phyloP scores from a whole-genome alignment of 2,113 vertebrate species.

The Lota lota region DNA sequence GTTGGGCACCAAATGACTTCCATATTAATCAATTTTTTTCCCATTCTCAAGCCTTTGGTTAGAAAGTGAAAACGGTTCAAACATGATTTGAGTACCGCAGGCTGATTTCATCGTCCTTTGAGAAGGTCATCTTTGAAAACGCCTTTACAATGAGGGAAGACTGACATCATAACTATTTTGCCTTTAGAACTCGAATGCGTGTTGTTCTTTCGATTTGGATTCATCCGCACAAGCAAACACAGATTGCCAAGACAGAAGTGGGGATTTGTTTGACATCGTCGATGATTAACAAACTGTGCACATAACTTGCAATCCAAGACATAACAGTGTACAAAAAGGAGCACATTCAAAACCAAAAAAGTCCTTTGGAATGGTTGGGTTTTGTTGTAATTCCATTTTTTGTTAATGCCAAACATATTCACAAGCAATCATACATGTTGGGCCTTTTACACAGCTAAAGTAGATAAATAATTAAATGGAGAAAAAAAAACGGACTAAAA shows the following conservation, averaged over 20 bases:
- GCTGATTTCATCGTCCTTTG: constrained; percentile 2
- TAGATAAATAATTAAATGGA: constrained; percentile 53
- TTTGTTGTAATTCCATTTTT: constrained; percentile 53
- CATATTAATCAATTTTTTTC: constrained; percentile 68
- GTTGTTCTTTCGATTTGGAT: background rate
- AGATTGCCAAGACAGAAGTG: background rate
- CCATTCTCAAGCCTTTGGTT: constrained; percentile 68
- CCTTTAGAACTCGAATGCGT: background rate
- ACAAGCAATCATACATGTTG: constrained; percentile 62
- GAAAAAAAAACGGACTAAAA: constrained; percentile 52
- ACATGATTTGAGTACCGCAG: constrained; percentile 14
- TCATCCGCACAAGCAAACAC: background rate
- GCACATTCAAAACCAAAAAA: constrained; percentile 71
- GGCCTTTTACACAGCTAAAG: constrained; percentile 61
- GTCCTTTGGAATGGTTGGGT: constrained; percentile 77
- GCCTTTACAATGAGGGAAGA: background rate
- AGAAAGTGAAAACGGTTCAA: constrained; percentile 39
- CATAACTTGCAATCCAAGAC: constrained; percentile 10
- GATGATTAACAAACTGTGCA: background rate
- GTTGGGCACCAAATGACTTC: constrained; percentile 46
- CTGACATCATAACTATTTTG: background rate
- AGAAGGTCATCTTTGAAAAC: background rate
- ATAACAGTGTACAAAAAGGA: constrained; percentile 64
- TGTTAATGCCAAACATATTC: constrained; percentile 51
- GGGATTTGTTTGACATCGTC: background rate